A percentile compares a stretch with the other conserved stretches of the same genome.
These are phyloP conservation scores for Crypturellus undulatus DNA, from an alignment of 2,113 vertebrate species.

Conservation along the genomic window DNA sequence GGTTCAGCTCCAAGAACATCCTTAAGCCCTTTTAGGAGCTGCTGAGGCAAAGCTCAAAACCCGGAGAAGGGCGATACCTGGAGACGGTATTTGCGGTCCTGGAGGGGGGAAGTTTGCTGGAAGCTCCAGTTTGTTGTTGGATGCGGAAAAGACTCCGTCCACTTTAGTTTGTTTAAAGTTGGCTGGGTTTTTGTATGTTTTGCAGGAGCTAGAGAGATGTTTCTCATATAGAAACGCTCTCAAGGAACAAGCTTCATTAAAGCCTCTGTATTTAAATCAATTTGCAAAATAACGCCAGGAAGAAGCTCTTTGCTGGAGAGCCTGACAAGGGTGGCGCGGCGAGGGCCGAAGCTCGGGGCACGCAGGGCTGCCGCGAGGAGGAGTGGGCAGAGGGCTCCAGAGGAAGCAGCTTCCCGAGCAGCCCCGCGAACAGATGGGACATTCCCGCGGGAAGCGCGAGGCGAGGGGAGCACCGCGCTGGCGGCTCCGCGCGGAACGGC, in stretches of 20 bases:
- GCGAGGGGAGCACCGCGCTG: too few relatives aligned
- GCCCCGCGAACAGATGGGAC: slow-evolving; percentile 21
- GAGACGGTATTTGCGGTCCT: not conserved
- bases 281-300: rapidly evolving
- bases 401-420: not conserved
- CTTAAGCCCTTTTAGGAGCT: slow-evolving; percentile 22
- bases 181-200: not conserved
- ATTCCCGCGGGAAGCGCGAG: not conserved
- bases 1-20: slow-evolving; percentile 35
- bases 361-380: not conserved
- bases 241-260: not conserved
- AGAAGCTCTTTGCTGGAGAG: not conserved
- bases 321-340: rapidly evolving
- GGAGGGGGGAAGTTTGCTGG: rapidly evolving
- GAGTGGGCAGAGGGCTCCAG: slow-evolving; percentile 30
- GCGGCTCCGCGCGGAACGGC: too few relatives aligned
- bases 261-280: not conserved
- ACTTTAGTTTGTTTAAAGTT: rapidly evolving
- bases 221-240: rapidly evolving
- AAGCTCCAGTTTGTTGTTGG: rapidly evolving
- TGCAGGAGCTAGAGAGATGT: rapidly evolving
- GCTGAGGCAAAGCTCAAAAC: slow-evolving; percentile 3
- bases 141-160: not conserved
- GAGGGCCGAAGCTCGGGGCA: not conserved
- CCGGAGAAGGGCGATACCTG: not conserved